Evolutionary conservation across 2,888 invertebrate genomes (phyloP), one percentile per base, ranked within the genome.

Genomic region (Leistus spinibarbis): DNA sequence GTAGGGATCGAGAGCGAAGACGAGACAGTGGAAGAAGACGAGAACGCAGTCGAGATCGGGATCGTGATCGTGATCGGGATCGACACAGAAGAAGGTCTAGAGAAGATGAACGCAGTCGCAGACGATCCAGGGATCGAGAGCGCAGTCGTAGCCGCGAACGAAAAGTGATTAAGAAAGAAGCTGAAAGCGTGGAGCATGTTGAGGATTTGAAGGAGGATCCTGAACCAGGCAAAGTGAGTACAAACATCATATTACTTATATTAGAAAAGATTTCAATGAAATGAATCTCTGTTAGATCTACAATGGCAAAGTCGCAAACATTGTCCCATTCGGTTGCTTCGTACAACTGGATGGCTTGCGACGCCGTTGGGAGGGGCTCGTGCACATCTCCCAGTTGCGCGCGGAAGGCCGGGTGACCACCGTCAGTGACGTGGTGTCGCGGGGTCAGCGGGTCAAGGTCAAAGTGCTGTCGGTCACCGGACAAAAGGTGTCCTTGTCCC

Each of bases 261-360:
- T n/a, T 65, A 64, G 60, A 20, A 22, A 56, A 71, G 56, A 64
- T 64, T 57, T 27, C 40, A 16, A 60, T 68, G 71, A 54, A 20
- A 1, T 3, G 19, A 10, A 19, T 60, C 10, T 76, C 70, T 86
- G 86, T 72, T 85, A 92, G 90, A 96, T 99, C 79, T 99, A 98
- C 83, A 90, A 90, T 77, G 99, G 98, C 0, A 94, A 95, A 85
- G 96, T 99, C 0, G 95, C 96, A 0, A 98, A 96, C 81, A 95
- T 98, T 79, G 97, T 98, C 69, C 93, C 95, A n/a, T 99, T 99
- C 86, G 99, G 99, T 0, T 98, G 98, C 84, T 99, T 99, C 85
- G 96, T 98, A 0, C 97, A 98, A 86, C 87, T 99, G 20, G 96
- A 98, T 82, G 97, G 98, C 0, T 87, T 99, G 65, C 90, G 92